Evolutionary conservation across 1,140 invertebrate species (phyloP).

Genomic region (Drosophila varians): DNA sequence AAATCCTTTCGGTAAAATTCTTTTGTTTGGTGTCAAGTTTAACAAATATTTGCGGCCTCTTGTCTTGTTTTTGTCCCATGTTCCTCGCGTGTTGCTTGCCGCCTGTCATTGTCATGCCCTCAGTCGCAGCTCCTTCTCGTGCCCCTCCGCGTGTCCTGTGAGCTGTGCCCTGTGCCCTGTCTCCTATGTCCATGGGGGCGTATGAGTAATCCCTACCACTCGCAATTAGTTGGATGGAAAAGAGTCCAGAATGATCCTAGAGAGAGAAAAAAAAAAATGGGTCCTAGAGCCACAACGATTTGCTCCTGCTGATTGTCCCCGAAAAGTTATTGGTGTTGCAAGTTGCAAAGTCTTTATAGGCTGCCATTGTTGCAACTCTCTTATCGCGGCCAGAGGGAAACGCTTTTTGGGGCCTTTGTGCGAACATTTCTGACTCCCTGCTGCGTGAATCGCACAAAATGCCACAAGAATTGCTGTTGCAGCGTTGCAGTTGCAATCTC

Average conservation of each 20-base stretch:
- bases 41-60: slow-evolving; percentile 81
- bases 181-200: slow-evolving; percentile 45
- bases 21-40: slow-evolving; percentile 83
- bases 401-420: slow-evolving; percentile 50
- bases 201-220: slow-evolving; percentile 69
- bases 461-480: slow-evolving; percentile 58
- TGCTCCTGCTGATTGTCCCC: slow-evolving; percentile 32
- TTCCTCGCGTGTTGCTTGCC: slow-evolving; percentile 57
- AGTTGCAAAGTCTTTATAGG: slow-evolving; percentile 2
- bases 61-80: slow-evolving; percentile 73
- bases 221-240: slow-evolving; percentile 59
- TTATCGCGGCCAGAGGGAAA: slow-evolving; percentile 38
- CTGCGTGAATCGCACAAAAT: slow-evolving; percentile 66
- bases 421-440: slow-evolving; percentile 64
- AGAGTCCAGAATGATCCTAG: background rate
- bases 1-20: slow-evolving; percentile 83
- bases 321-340: slow-evolving; percentile 37
- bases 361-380: slow-evolving; percentile 59
- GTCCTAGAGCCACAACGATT: slow-evolving; percentile 23
- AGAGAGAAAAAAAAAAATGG: too few relatives aligned
- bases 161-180: background rate
- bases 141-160: background rate
- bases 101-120: slow-evolving; percentile 48
- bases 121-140: slow-evolving; percentile 5
- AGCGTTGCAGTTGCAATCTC: slow-evolving; percentile 9